These are phyloP conservation scores for Phalacrocorax brasilianus DNA, from an alignment of 2,113 vertebrate species.

Conservation along the genomic window DNA sequence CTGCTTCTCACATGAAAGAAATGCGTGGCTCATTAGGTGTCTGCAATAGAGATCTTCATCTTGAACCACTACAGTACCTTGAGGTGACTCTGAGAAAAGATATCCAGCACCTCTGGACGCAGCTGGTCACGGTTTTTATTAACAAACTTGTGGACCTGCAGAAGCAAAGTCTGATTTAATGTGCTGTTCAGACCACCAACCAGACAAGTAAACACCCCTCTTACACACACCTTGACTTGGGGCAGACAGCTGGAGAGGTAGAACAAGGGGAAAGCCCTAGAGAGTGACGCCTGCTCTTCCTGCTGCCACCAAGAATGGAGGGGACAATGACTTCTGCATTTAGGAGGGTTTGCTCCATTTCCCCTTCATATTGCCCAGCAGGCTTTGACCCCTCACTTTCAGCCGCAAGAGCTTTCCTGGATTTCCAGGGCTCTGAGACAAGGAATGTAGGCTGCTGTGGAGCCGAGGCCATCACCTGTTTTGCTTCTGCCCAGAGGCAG, in stretches of 20 bases:
- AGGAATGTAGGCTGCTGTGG: not conserved
- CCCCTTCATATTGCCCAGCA: not conserved
- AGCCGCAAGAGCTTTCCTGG: not conserved
- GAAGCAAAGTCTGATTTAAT: not conserved
- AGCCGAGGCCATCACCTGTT: not conserved
- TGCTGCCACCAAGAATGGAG: not conserved
- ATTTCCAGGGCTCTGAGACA: not conserved
- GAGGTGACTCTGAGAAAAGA: slow-evolving; percentile 83
- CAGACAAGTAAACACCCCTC: not conserved
- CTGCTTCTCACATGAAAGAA: not conserved
- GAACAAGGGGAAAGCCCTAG: not conserved
- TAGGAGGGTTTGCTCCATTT: not conserved
- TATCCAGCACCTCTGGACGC: slow-evolving; percentile 80
- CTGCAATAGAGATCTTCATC: not conserved
- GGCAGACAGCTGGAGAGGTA: not conserved
- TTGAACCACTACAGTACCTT: slow-evolving; percentile 74
- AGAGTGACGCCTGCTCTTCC: not conserved
- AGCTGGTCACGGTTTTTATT: slow-evolving; percentile 89
- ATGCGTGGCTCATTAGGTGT: not conserved
- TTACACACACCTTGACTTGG: not conserved
- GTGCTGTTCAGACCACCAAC: not conserved
- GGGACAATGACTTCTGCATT: not conserved
- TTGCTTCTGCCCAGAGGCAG: not conserved
- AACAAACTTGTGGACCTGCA: slow-evolving; percentile 90
- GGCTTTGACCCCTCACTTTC: not conserved